phyloP scores from a whole-genome alignment of 2,888 invertebrate genomes.

The Pyrrhia umbra region DNA sequence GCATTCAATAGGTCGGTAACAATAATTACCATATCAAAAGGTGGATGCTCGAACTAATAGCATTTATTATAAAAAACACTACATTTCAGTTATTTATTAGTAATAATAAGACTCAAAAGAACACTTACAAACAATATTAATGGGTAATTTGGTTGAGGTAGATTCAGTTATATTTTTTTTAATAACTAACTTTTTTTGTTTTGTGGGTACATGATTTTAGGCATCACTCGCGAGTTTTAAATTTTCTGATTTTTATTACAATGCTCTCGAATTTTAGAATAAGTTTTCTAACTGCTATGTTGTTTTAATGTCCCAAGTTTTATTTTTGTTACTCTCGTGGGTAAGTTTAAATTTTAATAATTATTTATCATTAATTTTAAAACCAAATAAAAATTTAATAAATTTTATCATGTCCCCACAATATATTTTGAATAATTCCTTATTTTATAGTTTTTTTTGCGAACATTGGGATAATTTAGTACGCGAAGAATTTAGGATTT shows the following conservation, averaged over 20 bases:
- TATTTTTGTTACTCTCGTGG: not conserved
- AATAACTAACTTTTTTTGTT: slow-evolving; percentile 72
- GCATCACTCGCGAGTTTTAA: slow-evolving; percentile 28
- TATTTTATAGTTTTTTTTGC: slow-evolving; percentile 66
- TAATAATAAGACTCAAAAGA: slow-evolving; percentile 88
- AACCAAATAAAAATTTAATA: slow-evolving; percentile 33
- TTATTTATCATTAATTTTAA: slow-evolving; percentile 28
- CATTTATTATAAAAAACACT: slow-evolving; percentile 87
- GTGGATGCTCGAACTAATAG: slow-evolving; percentile 84
- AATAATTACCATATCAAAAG: slow-evolving; percentile 90
- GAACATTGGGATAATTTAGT: slow-evolving; percentile 72
- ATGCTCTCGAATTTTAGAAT: slow-evolving; percentile 14
- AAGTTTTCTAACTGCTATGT: slow-evolving; percentile 1
- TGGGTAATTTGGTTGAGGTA: slow-evolving; percentile 90
- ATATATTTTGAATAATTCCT: slow-evolving; percentile 67
- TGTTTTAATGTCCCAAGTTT: slow-evolving; percentile 16
- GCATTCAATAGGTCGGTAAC: slow-evolving; percentile 88
- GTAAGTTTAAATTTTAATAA: slow-evolving; percentile 21
- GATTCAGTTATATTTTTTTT: slow-evolving; percentile 82
- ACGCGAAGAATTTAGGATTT: slow-evolving; percentile 29
- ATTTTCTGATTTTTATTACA: slow-evolving; percentile 10
- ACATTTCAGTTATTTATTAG: slow-evolving; percentile 84
- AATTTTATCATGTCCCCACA: slow-evolving; percentile 73
- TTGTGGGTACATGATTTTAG: slow-evolving; percentile 65
- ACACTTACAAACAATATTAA: slow-evolving; percentile 88